phyloP scores from a whole-genome alignment of 2,113 vertebrate genomes.

The Puma concolor region DNA sequence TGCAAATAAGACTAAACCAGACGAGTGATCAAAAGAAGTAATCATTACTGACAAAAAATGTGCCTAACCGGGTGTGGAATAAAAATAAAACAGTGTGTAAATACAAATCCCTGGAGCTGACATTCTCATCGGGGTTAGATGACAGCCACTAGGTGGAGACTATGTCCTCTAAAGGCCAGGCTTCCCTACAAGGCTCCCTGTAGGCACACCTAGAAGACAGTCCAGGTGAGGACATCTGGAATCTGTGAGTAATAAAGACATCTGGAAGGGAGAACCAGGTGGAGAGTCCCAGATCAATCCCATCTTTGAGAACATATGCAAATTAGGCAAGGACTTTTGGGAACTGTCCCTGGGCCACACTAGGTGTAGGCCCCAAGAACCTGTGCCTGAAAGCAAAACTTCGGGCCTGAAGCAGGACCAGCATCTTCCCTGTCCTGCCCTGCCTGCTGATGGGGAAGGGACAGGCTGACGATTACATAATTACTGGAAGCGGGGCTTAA shows the following conservation, averaged over 20 bases:
- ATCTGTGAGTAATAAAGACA: background rate
- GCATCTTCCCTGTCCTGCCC: background rate
- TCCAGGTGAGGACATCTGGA: background rate
- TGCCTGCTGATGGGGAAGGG: background rate
- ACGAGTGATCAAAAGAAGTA: background rate
- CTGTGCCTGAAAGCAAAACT: background rate
- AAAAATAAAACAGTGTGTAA: background rate
- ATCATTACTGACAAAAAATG: background rate
- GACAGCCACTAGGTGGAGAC: background rate
- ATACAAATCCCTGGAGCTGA: background rate
- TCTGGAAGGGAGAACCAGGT: background rate
- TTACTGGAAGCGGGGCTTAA: background rate
- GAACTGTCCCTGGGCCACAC: background rate
- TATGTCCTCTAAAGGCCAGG: background rate
- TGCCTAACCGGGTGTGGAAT: background rate
- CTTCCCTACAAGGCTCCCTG: background rate
- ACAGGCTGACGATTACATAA: background rate
- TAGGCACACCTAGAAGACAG: background rate
- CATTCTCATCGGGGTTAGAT: background rate
- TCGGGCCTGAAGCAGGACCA: fast-evolving
- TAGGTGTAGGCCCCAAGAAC: background rate
- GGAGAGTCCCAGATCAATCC: background rate
- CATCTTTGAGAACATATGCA: background rate
- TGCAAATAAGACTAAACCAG: background rate
- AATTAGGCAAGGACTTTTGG: background rate